phyloP scores from a whole-genome alignment of 1,140 invertebrate species.

The Zaprionus taronus region DNA sequence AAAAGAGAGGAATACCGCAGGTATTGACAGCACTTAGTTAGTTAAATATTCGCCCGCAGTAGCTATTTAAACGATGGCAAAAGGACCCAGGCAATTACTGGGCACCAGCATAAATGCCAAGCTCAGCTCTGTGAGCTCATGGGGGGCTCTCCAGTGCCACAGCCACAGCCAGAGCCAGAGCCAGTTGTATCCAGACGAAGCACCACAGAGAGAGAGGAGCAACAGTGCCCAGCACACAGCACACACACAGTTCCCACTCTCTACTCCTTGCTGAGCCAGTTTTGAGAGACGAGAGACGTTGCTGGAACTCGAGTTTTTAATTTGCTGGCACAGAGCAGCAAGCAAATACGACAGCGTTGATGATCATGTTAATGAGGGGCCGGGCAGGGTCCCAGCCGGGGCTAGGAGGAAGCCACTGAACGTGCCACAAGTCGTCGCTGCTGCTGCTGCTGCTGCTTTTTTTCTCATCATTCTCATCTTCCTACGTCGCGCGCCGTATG shows the following conservation, averaged over 20 bases:
- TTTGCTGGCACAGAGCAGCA: constrained; percentile 64
- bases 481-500: constrained; percentile 21
- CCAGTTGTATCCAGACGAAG: background rate
- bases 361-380: constrained; percentile 82
- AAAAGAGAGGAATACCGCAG: background rate
- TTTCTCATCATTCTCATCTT: constrained; percentile 4
- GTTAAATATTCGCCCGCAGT: constrained; percentile 74
- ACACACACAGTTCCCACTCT: background rate
- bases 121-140: constrained; percentile 35
- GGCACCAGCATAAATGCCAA: constrained; percentile 78
- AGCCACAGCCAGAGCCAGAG: background rate
- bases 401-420: constrained; percentile 14
- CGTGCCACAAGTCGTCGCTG: constrained; percentile 45
- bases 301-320: constrained; percentile 52
- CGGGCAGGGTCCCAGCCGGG: constrained; percentile 25
- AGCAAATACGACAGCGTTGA: constrained; percentile 82
- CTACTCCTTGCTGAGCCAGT: background rate
- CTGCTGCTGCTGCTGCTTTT: constrained; percentile 32
- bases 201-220: background rate
- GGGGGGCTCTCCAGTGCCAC: constrained; percentile 41
- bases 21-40: constrained; percentile 67
- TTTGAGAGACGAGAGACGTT: background rate
- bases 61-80: constrained; percentile 75
- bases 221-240: background rate
- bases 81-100: constrained; percentile 55